Percentiles rank a stretch among this genome's conserved stretches.
These are phyloP conservation scores for Ephydatia muelleri DNA, from an alignment of 37 sponge, comb jelly and placozoan species.

Conservation along the genomic window DNA sequence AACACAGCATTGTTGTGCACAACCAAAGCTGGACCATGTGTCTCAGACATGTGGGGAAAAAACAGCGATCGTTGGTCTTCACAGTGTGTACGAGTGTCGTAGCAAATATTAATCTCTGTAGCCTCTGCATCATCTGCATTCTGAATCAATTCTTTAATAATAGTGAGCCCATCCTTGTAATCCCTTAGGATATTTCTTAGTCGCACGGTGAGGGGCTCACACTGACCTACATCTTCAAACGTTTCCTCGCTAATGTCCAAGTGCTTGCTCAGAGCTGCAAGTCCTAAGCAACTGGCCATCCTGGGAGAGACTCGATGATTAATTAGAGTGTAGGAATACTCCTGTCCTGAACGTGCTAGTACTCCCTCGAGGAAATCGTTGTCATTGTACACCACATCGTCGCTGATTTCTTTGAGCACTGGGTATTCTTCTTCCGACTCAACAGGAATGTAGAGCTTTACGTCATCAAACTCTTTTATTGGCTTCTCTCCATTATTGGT, in stretches of 20 bases:
- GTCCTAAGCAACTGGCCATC: not conserved
- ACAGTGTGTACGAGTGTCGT: slow-evolving; percentile 16
- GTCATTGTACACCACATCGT: slow-evolving; percentile 26
- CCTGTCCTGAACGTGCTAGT: not conserved
- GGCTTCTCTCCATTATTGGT: not conserved
- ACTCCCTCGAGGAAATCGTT: not conserved
- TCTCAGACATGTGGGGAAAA: slow-evolving; percentile 24
- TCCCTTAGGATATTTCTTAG: slow-evolving; percentile 32
- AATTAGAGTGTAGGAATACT: not conserved
- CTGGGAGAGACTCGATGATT: slow-evolving; percentile 5
- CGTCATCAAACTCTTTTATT: not conserved
- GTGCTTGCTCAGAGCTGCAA: slow-evolving; percentile 14
- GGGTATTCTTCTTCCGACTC: slow-evolving; percentile 6
- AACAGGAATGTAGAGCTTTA: slow-evolving; percentile 3
- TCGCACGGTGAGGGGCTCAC: slow-evolving; percentile 34
- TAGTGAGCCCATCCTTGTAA: slow-evolving; percentile 30
- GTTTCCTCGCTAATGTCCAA: slow-evolving; percentile 23
- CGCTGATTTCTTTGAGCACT: not conserved
- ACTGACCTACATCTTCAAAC: slow-evolving; percentile 40
- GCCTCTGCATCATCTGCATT: too few species aligned
- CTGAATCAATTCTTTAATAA: slow-evolving; percentile 64
- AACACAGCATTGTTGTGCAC: slow-evolving; percentile 50
- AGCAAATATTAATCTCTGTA: slow-evolving; percentile 27
- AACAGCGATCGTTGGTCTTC: not conserved
- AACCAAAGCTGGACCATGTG: slow-evolving; percentile 48